A percentile compares a stretch with the other conserved stretches of the same genome.
These are phyloP conservation scores for Metellina segmentata DNA, from an alignment of 2,888 invertebrate genomes.

Conservation along the genomic window DNA sequence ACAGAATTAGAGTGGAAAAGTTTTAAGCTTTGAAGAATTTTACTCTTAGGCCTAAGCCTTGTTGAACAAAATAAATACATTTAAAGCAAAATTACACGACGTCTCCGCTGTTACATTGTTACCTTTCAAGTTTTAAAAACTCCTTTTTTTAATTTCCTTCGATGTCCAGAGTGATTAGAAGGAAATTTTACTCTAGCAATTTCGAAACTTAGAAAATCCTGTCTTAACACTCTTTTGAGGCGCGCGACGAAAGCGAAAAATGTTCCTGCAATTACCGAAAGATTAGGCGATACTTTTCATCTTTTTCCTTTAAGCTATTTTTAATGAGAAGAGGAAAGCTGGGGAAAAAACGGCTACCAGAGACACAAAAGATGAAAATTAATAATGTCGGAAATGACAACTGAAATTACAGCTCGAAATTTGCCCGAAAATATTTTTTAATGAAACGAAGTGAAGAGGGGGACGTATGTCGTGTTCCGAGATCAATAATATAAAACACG, in stretches of 20 bases:
- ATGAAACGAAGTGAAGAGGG: background rate
- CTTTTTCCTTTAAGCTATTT: constrained; percentile 41
- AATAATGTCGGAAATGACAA: constrained; percentile 34
- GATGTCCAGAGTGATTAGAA: background rate
- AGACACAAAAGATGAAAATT: constrained; percentile 49
- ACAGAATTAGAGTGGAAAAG: no score
- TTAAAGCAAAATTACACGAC: background rate
- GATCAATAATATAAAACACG: background rate
- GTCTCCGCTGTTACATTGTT: background rate
- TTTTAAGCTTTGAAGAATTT: background rate
- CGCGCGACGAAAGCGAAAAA: background rate
- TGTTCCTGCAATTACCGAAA: constrained; percentile 21
- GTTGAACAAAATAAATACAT: background rate
- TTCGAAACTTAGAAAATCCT: background rate
- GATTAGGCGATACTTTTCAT: constrained; percentile 41
- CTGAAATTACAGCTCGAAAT: constrained; percentile 22
- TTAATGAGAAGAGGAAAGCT: constrained; percentile 45
- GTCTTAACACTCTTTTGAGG: background rate
- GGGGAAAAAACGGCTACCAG: background rate
- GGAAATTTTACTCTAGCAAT: background rate
- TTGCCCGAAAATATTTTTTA: background rate
- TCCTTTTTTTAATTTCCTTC: background rate
- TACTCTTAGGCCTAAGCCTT: background rate
- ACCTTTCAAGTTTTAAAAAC: background rate
- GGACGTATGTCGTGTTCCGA: constrained; percentile 8